Conservation (phyloP, 2,797 vertebrate species). For the Phrynocephalus vlangalii region DNA sequence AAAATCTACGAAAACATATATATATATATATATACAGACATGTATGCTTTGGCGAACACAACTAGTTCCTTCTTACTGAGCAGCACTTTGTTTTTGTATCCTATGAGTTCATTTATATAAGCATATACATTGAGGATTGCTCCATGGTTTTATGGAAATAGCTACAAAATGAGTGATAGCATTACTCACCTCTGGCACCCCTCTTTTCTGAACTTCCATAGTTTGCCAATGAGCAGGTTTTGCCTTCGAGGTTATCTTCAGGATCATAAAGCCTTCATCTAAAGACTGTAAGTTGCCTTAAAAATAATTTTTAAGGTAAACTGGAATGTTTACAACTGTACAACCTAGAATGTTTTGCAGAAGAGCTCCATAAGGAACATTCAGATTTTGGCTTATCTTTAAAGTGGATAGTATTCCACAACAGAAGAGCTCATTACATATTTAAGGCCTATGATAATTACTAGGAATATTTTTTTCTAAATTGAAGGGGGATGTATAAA, state of each 20-base stretch:
- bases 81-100: no score
- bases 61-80: no score
- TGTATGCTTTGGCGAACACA: neutral
- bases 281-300: constrained; percentile 36
- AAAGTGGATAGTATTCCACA: neutral
- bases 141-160: neutral
- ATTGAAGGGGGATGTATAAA: no score
- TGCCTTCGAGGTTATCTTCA: constrained; percentile 17
- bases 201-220: constrained; percentile 17
- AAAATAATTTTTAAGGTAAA: constrained; percentile 43
- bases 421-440: neutral
- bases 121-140: neutral
- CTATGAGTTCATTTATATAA: no score
- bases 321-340: neutral
- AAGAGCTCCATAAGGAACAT: neutral
- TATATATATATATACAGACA: no score
- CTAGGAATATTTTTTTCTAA: no score
- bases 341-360: neutral
- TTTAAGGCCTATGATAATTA: no score
- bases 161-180: neutral
- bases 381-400: neutral
- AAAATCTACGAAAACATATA: no score
- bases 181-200: constrained; percentile 7
- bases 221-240: neutral
- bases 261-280: constrained; percentile 26